Base-by-base conservation (phyloP, 2,888 invertebrate species). In the Tineola bisselliella region DNA sequence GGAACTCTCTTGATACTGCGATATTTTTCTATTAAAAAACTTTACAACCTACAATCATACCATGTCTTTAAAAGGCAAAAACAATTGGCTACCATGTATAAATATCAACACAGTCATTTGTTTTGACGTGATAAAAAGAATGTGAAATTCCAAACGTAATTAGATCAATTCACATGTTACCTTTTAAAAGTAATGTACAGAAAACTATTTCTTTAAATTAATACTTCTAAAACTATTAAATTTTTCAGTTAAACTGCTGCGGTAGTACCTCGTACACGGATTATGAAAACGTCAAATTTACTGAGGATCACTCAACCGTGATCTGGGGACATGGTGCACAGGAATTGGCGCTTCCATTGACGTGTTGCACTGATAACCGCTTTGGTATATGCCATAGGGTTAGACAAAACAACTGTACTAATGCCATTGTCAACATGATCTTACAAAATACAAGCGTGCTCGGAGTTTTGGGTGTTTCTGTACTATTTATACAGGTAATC, bases 381-480 rank as follows among this genome's bases (percentile, higher is more conserved):
- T 67, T 69, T 1, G 66, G 66, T 0, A 65, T 68, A 60, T 84
- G 84, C 64, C 66, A 66, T 0, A 67, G 69, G 30, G 67, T 82
- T 65, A 71, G 75, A 62, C 66, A 68, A 0, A 68, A 64, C 0
- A 74, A 79, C 30, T 86, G 84, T 63, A 77, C 72, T 63, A 64
- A 67, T 0, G 81, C 81, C 0, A 64, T 87, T 52, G 73, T 73
- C 8, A 74, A 70, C 11, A 65, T 76, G 30, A 65, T 87, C 30
- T 63, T 76, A 0, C 84, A 86, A 64, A 86, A 87, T 56, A 67
- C 82, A 0, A 79, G 74, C 11, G 77, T 86, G 3, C 66, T 86
- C 0, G 87, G 86, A 1, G 84, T 87, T 2, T 68, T 87, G 4
- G 84, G 86, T 0, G 74, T 86, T 0, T 86, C 87, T 0, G 84